Percentiles rank a stretch among this genome's conserved stretches.
Evolutionary conservation across 2,888 invertebrate species (phyloP).

Genomic region (Slavum lentiscoides): DNA sequence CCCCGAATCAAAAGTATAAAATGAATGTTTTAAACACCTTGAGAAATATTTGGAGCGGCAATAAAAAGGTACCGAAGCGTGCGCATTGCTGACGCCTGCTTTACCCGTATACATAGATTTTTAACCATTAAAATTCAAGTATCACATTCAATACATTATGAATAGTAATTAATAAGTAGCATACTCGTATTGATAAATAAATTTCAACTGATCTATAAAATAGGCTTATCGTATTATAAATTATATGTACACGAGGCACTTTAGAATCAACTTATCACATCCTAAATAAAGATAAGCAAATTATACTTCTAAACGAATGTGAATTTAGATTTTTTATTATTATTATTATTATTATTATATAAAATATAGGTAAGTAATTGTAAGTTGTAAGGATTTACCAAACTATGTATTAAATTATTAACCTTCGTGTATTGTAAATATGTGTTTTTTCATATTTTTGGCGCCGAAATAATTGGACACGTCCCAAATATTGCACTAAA

Average conservation of each 20-base stretch:
- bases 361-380: not conserved
- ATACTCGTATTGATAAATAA: not conserved
- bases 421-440: slow-evolving; percentile 33
- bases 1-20: too few relatives aligned
- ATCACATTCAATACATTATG: slow-evolving; percentile 11
- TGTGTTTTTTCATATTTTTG: slow-evolving; percentile 48
- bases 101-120: not conserved
- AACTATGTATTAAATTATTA: slow-evolving; percentile 8
- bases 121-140: slow-evolving; percentile 16
- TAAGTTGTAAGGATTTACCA: not conserved
- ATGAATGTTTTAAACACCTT: too few relatives aligned
- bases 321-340: slow-evolving; percentile 4
- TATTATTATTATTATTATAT: not conserved
- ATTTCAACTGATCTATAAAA: slow-evolving; percentile 13
- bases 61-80: too few relatives aligned
- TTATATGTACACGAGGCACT: slow-evolving; percentile 17
- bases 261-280: slow-evolving; percentile 37
- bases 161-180: not conserved
- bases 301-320: slow-evolving; percentile 24
- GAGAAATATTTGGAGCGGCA: too few relatives aligned
- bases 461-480: slow-evolving; percentile 24
- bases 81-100: too few relatives aligned
- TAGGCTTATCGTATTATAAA: slow-evolving; percentile 19
- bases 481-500: slow-evolving; percentile 36
- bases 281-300: slow-evolving; percentile 32